phyloP scores from a whole-genome alignment of 1,140 invertebrate genomes.

The Saccostrea glomerata region DNA sequence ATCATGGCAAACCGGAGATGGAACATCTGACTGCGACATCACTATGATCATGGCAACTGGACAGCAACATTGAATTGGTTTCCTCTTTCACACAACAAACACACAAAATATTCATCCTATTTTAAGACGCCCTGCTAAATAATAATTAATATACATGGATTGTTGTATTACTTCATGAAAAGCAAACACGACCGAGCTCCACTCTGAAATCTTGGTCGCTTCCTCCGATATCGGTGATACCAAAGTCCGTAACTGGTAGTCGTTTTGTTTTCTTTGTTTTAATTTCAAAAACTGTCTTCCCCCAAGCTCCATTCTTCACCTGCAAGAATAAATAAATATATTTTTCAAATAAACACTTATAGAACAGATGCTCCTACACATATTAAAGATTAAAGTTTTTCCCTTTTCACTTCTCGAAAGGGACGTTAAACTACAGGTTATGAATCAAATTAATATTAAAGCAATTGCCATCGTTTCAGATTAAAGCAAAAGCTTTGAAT shows the following conservation, averaged over 20 bases:
- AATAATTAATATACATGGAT: neutral
- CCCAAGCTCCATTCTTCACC: neutral
- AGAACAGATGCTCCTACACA: neutral
- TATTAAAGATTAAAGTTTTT: too few relatives aligned
- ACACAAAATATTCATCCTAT: neutral
- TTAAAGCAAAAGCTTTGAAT: neutral
- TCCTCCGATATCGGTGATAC: slow-evolving; percentile 5
- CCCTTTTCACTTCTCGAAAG: too few relatives aligned
- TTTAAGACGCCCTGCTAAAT: neutral
- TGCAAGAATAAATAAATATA: slow-evolving; percentile 3
- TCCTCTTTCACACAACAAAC: too few relatives aligned
- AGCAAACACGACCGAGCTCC: slow-evolving; percentile 36
- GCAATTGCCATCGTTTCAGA: too few relatives aligned
- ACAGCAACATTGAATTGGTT: neutral
- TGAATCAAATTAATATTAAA: too few relatives aligned
- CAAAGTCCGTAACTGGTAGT: slow-evolving; percentile 28
- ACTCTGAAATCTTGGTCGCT: slow-evolving; percentile 11
- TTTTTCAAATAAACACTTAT: neutral
- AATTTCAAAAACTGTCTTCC: slow-evolving; percentile 40
- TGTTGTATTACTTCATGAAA: neutral
- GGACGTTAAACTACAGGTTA: too few relatives aligned
- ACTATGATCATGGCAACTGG: slow-evolving; percentile 26
- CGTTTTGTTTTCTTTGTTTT: slow-evolving; percentile 39
- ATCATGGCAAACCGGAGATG: slow-evolving; percentile 28
- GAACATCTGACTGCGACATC: slow-evolving; percentile 1